These are phyloP conservation scores for Blera fallax DNA, from an alignment of 2,888 invertebrate genomes.

Conservation along the genomic window DNA sequence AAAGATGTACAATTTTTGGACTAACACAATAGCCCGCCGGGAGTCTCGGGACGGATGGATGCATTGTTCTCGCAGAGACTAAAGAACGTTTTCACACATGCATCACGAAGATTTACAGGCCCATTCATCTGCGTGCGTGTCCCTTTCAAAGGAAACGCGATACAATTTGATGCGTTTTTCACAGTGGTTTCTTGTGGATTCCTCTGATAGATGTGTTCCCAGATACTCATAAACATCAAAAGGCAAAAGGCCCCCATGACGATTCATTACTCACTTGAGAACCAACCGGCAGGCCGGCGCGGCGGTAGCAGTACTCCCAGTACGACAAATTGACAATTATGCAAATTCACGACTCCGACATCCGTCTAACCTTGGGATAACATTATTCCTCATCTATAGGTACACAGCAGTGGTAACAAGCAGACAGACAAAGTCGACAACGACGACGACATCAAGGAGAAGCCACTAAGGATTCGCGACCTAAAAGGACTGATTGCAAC, in stretches of 20 bases:
- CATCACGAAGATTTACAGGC: constrained; percentile 67
- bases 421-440: constrained; percentile 7
- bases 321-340: constrained; percentile 68
- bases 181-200: constrained; percentile 31
- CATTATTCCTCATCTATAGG: constrained; percentile 18
- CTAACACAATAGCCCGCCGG: constrained; percentile 42
- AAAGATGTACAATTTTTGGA: constrained; percentile 55
- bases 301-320: neutral
- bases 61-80: constrained; percentile 35
- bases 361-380: constrained; percentile 54
- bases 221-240: constrained; percentile 55
- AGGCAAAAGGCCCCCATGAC: constrained; percentile 23
- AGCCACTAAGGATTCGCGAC: constrained; percentile 23
- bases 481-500: constrained; percentile 40
- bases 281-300: neutral
- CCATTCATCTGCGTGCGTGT: constrained; percentile 65
- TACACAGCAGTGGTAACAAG: neutral
- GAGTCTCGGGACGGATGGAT: constrained; percentile 23
- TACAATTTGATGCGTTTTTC: constrained; percentile 67
- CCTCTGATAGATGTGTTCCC: constrained; percentile 30
- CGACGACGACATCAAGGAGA: neutral
- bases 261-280: constrained; percentile 25
- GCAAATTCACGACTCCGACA: constrained; percentile 57
- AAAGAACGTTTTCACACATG: constrained; percentile 68
- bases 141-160: constrained; percentile 64